Conservation (phyloP, 53 echinoderm and acorn worm species). For the Luidia sarsii region DNA sequence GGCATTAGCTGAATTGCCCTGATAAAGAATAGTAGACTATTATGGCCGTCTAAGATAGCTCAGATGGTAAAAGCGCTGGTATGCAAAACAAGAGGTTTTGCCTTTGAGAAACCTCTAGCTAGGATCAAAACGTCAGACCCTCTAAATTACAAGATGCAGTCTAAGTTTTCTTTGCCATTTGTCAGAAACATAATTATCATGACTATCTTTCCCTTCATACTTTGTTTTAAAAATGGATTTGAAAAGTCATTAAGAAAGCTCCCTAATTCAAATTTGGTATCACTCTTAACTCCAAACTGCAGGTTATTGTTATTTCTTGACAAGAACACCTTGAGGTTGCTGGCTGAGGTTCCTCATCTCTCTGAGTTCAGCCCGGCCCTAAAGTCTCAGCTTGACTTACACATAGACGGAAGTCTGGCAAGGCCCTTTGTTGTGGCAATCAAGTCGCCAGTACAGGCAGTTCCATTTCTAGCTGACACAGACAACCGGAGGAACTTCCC, state of each 20-base stretch:
- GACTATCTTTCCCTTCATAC: not conserved
- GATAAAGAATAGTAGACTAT: no score
- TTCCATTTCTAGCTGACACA: conserved; percentile 91
- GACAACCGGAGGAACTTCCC: conserved; percentile 96
- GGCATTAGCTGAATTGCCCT: no score
- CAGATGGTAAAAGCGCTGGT: no score
- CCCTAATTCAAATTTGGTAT: not conserved
- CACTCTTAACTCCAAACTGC: not conserved
- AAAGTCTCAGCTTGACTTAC: conserved; percentile 53
- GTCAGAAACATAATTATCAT: no score
- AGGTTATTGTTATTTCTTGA: conserved; percentile 80
- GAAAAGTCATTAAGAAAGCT: not conserved
- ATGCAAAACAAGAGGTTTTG: no score
- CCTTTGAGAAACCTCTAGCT: no score
- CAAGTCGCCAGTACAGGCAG: conserved; percentile 79
- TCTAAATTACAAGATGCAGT: no score
- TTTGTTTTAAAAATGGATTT: not conserved
- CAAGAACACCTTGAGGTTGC: conserved; percentile 74
- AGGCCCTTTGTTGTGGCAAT: conserved; percentile 39
- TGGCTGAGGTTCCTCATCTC: conserved; percentile 66
- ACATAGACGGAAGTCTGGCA: conserved; percentile 12
- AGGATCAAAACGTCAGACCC: no score
- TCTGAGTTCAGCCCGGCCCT: conserved; percentile 75
- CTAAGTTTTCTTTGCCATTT: no score
- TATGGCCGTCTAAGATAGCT: no score